Evolutionary conservation across 2,113 vertebrate genomes (phyloP).

Genomic region (Chamaetylas fuelleborni): DNA sequence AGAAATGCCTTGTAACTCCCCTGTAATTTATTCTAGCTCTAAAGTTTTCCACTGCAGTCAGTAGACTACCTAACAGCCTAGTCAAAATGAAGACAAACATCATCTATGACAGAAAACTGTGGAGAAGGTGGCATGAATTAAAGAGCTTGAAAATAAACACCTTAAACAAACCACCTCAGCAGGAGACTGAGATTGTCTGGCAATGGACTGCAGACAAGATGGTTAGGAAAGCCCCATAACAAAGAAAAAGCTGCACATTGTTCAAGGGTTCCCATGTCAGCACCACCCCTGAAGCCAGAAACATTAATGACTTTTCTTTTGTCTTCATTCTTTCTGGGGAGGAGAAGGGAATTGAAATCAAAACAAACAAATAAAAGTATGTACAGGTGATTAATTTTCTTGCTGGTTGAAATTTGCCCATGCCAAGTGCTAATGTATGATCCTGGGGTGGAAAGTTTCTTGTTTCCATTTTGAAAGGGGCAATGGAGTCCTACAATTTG

Average conservation of each 20-base stretch:
- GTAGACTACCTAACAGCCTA: neutral
- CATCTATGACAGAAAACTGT: neutral
- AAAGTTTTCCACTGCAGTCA: slow-evolving; percentile 11
- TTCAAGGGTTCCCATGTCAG: slow-evolving; percentile 33
- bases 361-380: neutral
- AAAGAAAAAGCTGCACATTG: neutral
- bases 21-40: neutral
- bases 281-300: slow-evolving; percentile 17
- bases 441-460: neutral
- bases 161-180: slow-evolving; percentile 39
- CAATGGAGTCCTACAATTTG: neutral
- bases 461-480: neutral
- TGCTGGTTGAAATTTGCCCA: neutral
- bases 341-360: neutral
- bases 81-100: slow-evolving; percentile 34
- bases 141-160: slow-evolving; percentile 35
- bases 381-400: neutral
- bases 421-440: neutral
- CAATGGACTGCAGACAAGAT: slow-evolving; percentile 19
- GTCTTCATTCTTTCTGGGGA: neutral
- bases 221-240: neutral
- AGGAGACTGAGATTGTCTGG: slow-evolving; percentile 1
- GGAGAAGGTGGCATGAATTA: slow-evolving; percentile 9
- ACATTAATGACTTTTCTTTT: neutral
- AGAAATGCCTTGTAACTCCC: neutral